These are phyloP conservation scores for Ooceraea biroi DNA, from an alignment of 1,140 invertebrate genomes.

Conservation along the genomic window DNA sequence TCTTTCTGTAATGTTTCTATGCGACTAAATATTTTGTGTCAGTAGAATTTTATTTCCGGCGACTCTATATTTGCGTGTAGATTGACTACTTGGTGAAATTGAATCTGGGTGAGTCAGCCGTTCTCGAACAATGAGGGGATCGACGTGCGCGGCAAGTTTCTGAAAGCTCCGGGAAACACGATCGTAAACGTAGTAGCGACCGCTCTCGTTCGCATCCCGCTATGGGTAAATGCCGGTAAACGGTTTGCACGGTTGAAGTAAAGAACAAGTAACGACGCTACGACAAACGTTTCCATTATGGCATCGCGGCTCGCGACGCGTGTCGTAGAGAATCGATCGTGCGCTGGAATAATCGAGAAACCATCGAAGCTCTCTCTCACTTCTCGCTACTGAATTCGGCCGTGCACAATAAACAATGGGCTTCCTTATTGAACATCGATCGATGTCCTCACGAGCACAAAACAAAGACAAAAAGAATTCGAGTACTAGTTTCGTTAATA, in stretches of 20 bases:
- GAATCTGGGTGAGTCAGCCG: constrained; percentile 48
- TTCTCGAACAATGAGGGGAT: constrained; percentile 38
- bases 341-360: constrained; percentile 47
- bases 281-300: constrained; percentile 55
- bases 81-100: constrained; percentile 60
- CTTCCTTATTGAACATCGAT: constrained; percentile 53
- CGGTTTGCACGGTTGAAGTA: constrained; percentile 40
- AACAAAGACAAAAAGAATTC: constrained; percentile 2
- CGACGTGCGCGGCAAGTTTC: constrained; percentile 40
- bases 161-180: constrained; percentile 49
- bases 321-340: constrained; percentile 43
- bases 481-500: background rate
- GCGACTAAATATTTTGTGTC: background rate
- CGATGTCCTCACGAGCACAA: constrained; percentile 19
- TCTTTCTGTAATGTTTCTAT: background rate
- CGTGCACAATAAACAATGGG: constrained; percentile 25
- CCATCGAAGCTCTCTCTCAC: constrained; percentile 7
- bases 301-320: background rate
- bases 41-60: constrained; percentile 16
- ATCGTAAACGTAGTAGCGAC: constrained; percentile 26
- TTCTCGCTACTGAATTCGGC: constrained; percentile 38
- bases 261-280: constrained; percentile 37
- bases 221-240: constrained; percentile 25
- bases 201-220: constrained; percentile 15
- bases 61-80: constrained; percentile 28